Evolutionary conservation across 2,888 invertebrate genomes (phyloP).

Genomic region (Agonum fuliginosum): DNA sequence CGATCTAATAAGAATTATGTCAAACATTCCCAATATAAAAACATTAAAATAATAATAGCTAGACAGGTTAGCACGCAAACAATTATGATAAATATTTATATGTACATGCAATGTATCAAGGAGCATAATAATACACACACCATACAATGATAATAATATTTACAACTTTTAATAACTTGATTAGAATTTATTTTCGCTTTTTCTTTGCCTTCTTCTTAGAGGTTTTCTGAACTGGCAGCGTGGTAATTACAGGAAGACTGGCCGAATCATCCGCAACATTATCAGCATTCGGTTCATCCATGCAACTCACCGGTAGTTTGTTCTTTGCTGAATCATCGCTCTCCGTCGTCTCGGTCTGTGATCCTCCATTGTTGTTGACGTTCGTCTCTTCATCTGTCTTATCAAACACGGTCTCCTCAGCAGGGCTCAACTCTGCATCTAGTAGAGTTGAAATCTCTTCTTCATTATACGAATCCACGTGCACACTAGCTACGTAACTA

Average conservation of each 20-base stretch:
- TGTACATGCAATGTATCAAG: constrained; percentile 51
- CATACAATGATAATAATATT: constrained; percentile 57
- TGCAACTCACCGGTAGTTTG: constrained; percentile 70
- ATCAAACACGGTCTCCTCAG: constrained; percentile 72
- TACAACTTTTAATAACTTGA: constrained; percentile 53
- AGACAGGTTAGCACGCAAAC: constrained; percentile 53
- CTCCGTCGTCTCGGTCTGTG: constrained; percentile 76
- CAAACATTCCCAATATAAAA: constrained; percentile 60
- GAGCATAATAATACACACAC: constrained; percentile 58
- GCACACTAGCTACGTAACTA: constrained; percentile 71
- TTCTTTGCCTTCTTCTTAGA: constrained; percentile 77
- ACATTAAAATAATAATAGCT: constrained; percentile 56
- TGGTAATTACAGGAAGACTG: constrained; percentile 59
- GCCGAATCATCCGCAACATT: constrained; percentile 67
- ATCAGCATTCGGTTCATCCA: constrained; percentile 68
- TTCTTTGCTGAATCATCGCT: constrained; percentile 74
- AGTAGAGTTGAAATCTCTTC: constrained; percentile 60
- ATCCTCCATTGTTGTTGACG: constrained; percentile 73
- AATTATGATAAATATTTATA: constrained; percentile 49
- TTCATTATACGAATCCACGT: constrained; percentile 67
- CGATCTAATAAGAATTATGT: constrained; percentile 50
- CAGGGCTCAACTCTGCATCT: constrained; percentile 68
- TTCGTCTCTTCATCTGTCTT: constrained; percentile 78
- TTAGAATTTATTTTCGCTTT: constrained; percentile 76
- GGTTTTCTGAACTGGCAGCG: constrained; percentile 67